A percentile compares a stretch with the other conserved stretches of the same genome.
Conservation (phyloP, 2,888 invertebrate genomes). For the Theristus sp. region DNA sequence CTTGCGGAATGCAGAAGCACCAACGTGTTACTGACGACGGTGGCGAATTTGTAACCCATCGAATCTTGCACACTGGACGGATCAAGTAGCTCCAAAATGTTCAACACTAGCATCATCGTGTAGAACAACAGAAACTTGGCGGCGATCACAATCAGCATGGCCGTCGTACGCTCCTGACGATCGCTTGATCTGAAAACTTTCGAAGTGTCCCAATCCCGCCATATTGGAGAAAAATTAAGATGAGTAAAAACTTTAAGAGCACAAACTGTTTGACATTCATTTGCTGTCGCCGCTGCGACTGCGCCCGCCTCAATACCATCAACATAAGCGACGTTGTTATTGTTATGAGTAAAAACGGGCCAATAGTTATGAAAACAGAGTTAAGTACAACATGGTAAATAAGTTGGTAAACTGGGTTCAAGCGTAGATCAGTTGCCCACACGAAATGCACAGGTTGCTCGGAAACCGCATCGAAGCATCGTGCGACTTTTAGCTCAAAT, state of each 20-base stretch:
- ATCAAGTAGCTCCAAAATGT: background rate
- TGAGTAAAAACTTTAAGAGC: too few species aligned
- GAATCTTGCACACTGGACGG: too few species aligned
- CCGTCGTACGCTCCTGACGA: background rate
- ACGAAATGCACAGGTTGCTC: background rate
- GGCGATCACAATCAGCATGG: background rate
- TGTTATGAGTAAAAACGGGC: background rate
- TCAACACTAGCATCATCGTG: background rate
- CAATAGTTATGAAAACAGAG: background rate
- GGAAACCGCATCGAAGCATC: background rate
- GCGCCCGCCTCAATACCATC: too few species aligned
- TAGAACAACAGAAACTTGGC: background rate
- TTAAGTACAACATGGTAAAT: background rate
- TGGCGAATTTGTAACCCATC: too few species aligned
- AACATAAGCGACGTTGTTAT: background rate
- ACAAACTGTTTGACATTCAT: too few species aligned
- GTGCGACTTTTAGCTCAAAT: background rate
- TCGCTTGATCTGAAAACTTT: too few species aligned
- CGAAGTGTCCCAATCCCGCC: too few species aligned
- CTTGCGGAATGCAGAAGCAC: too few species aligned
- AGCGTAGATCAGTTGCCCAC: background rate
- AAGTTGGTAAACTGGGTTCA: background rate
- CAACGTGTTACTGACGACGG: too few species aligned
- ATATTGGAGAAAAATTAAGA: too few species aligned
- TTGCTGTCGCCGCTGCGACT: too few species aligned